These are phyloP conservation scores for Acleris cristana DNA, from an alignment of 2,888 invertebrate species.

Conservation along the genomic window DNA sequence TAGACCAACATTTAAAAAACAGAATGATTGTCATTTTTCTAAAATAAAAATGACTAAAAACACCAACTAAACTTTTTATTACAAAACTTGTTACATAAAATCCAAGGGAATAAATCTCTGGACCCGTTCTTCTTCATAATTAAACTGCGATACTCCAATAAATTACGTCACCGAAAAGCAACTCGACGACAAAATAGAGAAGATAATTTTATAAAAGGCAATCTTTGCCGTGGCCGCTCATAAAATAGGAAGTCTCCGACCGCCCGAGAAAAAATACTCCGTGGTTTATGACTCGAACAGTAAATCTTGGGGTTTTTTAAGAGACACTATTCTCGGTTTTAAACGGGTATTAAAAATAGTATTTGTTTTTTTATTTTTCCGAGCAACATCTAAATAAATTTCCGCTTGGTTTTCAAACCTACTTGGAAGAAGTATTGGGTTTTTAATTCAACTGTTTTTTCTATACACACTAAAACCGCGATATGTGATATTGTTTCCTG, in stretches of 20 bases:
- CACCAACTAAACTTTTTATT: too few relatives aligned
- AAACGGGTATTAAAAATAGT: background rate
- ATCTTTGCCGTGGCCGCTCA: conserved; percentile 27
- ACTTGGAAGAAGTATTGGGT: too few relatives aligned
- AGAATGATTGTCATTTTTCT: too few relatives aligned
- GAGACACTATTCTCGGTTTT: too few relatives aligned
- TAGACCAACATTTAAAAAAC: too few relatives aligned
- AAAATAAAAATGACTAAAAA: too few relatives aligned
- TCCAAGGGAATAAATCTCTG: conserved; percentile 49
- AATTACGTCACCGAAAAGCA: conserved; percentile 49
- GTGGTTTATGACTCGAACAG: conserved; percentile 3
- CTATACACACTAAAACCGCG: too few relatives aligned
- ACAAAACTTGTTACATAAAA: background rate
- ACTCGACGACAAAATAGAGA: conserved; percentile 41
- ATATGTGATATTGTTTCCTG: too few relatives aligned
- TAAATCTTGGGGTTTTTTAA: background rate
- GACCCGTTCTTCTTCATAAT: conserved; percentile 54
- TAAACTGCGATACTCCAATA: conserved; percentile 57
- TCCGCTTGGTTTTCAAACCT: too few relatives aligned
- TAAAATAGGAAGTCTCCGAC: conserved; percentile 25
- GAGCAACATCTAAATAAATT: too few relatives aligned
- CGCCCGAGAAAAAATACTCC: conserved; percentile 17
- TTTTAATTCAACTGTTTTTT: too few relatives aligned
- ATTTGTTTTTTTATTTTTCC: too few relatives aligned
- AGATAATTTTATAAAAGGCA: conserved; percentile 33